Base-by-base conservation (phyloP, 2,888 invertebrate genomes). In the Adineta ricciae region DNA sequence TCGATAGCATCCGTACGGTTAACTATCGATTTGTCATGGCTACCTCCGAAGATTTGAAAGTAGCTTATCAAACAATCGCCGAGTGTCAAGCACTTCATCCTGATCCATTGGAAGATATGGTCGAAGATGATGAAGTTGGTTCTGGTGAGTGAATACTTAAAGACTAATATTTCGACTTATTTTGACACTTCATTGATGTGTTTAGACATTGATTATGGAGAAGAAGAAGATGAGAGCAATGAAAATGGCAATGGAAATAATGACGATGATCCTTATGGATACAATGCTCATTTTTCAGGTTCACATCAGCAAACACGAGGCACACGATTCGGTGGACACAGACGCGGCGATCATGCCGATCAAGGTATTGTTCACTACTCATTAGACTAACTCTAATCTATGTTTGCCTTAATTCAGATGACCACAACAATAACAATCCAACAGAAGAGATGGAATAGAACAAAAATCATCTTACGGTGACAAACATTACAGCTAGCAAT, bases 41-140 rank as follows among this genome's bases (percentile, higher is more conserved):
- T 21, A 41, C 38, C 24, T 41, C 41, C 3, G 78, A 78, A 41
- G 41, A 78, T 41, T 32, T 78, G 24, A 78, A 78, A 78, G 24
- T 41, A 9, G 41, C 78, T 41, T 78, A 78, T 78, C 78, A 78
- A 78, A 41, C n/a, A 1, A 78, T 78, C n/a, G 78, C 78, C 24
- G 41, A 78, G 41, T 78, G 78, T 78, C 78, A 78, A 78, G 78
- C 78, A 78, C 41, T 78, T 41, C 78, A 78, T 78, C 78, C 41
- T n/a, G 78, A 78, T 78, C 78, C 78, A n/a, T n/a, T 41, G 9
- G 78, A 78, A 24, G 78, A 78, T n/a, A 78, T 78, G 78, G n/a
- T 38, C 14, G 78, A 78, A 78, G 78, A 78, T 41, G 78, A 78
- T 78, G 78, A 78, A 78, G 78, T 41, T n/a, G 78, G 78, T 14